These are phyloP conservation scores for Cyprinodon tularosa DNA, from an alignment of 2,113 vertebrate genomes.

Conservation along the genomic window DNA sequence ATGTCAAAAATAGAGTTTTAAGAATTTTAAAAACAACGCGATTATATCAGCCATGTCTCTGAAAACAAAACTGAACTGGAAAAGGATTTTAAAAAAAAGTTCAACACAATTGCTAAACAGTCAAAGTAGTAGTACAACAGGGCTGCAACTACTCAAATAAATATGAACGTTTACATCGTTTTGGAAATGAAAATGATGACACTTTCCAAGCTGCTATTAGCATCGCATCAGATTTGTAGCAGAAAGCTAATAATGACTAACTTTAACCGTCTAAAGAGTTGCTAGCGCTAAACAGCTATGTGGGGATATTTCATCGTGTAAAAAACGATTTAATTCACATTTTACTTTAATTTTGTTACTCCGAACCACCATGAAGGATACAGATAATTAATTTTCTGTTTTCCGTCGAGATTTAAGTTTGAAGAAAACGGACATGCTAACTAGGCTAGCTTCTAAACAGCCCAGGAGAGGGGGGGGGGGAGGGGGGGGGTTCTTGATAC, in stretches of 20 bases:
- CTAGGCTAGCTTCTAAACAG: constrained; percentile 55
- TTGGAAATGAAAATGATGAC: background rate
- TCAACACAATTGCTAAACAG: background rate
- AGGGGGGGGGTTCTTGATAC: constrained; percentile 5
- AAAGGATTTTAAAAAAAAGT: background rate
- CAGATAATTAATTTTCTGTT: background rate
- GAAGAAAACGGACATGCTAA: constrained; percentile 39
- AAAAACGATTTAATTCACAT: background rate
- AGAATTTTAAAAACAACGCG: background rate
- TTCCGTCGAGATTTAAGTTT: background rate
- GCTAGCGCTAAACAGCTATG: background rate
- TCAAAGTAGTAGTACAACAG: background rate
- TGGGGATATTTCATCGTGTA: background rate
- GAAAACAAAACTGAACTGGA: background rate
- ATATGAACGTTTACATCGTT: background rate
- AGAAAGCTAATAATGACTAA: constrained; percentile 48
- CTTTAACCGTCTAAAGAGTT: constrained; percentile 47
- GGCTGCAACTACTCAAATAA: background rate
- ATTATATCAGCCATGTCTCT: background rate
- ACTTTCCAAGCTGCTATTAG: constrained; percentile 25
- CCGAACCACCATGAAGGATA: background rate
- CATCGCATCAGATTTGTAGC: constrained; percentile 30
- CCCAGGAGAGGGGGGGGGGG: constrained; percentile 23
- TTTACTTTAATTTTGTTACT: background rate
- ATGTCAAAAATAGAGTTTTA: background rate